These are phyloP conservation scores for Bufo bufo DNA, from an alignment of 2,113 vertebrate species.

Conservation along the genomic window DNA sequence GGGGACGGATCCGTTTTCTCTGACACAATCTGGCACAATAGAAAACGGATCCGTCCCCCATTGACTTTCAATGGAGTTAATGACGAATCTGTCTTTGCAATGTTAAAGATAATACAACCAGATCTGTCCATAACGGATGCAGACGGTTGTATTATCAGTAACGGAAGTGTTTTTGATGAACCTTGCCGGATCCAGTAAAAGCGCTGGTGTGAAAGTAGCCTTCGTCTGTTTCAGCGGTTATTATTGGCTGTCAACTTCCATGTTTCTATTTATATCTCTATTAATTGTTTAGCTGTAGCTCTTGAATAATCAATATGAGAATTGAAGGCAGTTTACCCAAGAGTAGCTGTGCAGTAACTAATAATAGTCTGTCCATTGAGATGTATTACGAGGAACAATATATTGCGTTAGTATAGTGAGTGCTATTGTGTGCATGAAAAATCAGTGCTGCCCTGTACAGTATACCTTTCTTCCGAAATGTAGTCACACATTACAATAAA, in stretches of 20 bases:
- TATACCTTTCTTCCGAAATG: background rate
- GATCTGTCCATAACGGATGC: too few species aligned
- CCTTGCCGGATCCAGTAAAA: too few species aligned
- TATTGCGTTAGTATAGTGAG: slow-evolving; percentile 5
- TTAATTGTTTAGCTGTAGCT: slow-evolving; percentile 33
- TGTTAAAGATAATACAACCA: too few species aligned
- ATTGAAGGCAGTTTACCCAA: slow-evolving; percentile 38
- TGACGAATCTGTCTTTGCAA: too few species aligned
- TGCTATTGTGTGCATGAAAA: slow-evolving; percentile 22
- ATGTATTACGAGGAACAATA: slow-evolving; percentile 29
- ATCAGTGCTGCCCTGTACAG: background rate
- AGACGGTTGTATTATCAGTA: too few species aligned
- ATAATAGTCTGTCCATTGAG: slow-evolving; percentile 43
- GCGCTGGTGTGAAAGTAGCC: too few species aligned
- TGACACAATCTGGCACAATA: too few species aligned
- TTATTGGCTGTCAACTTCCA: slow-evolving; percentile 30
- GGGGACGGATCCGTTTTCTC: too few species aligned
- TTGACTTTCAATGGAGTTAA: too few species aligned
- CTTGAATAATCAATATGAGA: slow-evolving; percentile 46
- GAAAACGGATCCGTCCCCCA: too few species aligned
- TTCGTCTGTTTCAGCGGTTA: slow-evolving; percentile 11
- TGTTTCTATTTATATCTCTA: slow-evolving; percentile 41
- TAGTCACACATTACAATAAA: background rate
- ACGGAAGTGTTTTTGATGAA: too few species aligned
- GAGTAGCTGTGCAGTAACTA: slow-evolving; percentile 38